Evolutionary conservation across 2,113 vertebrate genomes (phyloP).

Genomic region (Siniperca knerii): DNA sequence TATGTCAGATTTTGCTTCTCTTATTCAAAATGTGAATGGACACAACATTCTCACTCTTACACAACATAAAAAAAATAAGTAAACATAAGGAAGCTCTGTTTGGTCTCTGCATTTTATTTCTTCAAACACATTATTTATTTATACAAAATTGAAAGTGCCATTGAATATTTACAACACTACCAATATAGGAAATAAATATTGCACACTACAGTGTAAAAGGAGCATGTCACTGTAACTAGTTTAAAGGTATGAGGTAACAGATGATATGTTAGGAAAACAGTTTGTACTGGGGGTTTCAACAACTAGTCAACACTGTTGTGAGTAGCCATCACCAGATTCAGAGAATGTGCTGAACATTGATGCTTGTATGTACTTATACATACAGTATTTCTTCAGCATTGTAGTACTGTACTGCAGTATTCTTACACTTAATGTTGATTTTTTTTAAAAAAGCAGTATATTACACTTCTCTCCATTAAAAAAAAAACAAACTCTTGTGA

Average conservation of each 20-base stretch:
- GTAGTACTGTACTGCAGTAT: not conserved
- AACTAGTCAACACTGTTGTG: not conserved
- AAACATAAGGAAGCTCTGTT: not conserved
- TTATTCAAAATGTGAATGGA: not conserved
- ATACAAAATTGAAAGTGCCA: constrained; percentile 72
- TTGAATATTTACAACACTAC: constrained; percentile 46
- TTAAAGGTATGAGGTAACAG: constrained; percentile 50
- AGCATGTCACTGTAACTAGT: not conserved
- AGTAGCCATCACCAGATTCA: not conserved
- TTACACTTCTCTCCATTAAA: not conserved
- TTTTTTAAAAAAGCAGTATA: not conserved
- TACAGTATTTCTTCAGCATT: not conserved
- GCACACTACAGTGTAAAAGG: constrained; percentile 44
- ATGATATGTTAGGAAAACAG: constrained; percentile 26
- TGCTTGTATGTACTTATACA: not conserved
- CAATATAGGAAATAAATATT: constrained; percentile 60
- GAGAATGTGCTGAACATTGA: not conserved
- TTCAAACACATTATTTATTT: constrained; percentile 3
- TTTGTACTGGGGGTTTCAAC: not conserved
- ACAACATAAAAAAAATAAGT: not conserved
- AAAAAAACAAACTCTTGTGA: not conserved
- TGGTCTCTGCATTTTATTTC: constrained; percentile 30
- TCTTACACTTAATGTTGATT: not conserved
- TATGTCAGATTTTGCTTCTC: not conserved
- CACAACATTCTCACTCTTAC: not conserved